Base-by-base conservation (phyloP, 2,797 vertebrate species). In the Pseudopleuronectes americanus region DNA sequence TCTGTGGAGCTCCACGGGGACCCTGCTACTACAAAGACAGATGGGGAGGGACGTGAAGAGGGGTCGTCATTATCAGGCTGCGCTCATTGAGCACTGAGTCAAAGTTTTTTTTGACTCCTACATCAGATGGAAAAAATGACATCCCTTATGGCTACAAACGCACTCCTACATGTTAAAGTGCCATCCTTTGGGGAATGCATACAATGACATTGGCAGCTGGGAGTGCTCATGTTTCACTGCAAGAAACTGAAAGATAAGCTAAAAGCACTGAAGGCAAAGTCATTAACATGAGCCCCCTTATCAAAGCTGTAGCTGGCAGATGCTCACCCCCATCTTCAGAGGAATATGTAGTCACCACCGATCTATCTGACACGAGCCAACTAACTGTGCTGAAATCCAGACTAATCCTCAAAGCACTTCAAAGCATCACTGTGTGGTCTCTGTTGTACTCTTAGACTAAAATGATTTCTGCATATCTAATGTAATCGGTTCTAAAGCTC, bases 341-440 rank as follows among this genome's bases (percentile, higher is more conserved):
- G 8, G 22, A 60, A 56, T 48, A 78, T 76, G 57, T 31, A 68
- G 67, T 77, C 67, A 76, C 74, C 62, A 61, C 36, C 77, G 72
- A 80, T 84, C 63, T 80, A 79, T 84, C 63, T 80, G 79, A 87
- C 84, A 68, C 36, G 24, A 49, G 61, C 62, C 24, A 36, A 56
- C 65, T 57, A 67, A 80, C 68, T 55, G 55, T 17, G 14, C 57
- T 59, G 19, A 60, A 71, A 80, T 68, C 59, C 52, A 26, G 47
- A 38, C 51, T 84, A 76, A 88, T 83, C 81, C 78, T 81, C 84
- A 83, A 68, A 85, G 77, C 72, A 77, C 68, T 79, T 85, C 76
- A 83, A 89, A 80, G 59, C 59, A 41, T 13, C 14, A 71, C 60
- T 10, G 33, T 74, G 73, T 43, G 43, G 70, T 69, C 73, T 45